Base-by-base conservation (phyloP, 2,797 vertebrate genomes). In the Scyliorhinus canicula region DNA sequence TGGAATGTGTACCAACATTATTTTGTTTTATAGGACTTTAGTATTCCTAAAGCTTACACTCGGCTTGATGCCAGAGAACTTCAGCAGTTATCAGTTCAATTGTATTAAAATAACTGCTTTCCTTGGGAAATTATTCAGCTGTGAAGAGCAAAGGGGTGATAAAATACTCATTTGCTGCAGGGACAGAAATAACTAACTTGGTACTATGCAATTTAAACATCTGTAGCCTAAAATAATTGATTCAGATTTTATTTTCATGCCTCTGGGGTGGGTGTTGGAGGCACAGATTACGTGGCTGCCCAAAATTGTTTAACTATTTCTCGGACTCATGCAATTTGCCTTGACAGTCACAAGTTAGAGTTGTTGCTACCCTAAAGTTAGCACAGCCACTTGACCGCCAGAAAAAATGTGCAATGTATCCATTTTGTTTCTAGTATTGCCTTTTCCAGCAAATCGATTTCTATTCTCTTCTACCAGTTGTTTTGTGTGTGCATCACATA, bases 131-230 rank as follows among this genome's bases (percentile, higher is more conserved):
- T 94, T 52, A 94, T 50, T 69, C 93, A 94, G 67, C 47, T 50
- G 67, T 71, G 93, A 94, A 74, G 47, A 74, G 44, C n/a, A 69
- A 47, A 71, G 31, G 28, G 28, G 67, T 50, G 67, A 52, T 19
- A 35, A 52, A 74, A 71, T 50, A 71, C 67, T 52, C 1, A 52
- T 74, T 93, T 52, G 44, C 93, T 94, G 67, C 65, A 55, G 24
- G 44, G 67, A 94, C 21, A 16, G 44, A 74, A 94, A 74, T 69
- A n/a, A 74, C 93, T 71, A 74, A 94, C 93, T 55, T 74, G 28
- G 65, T 74, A 50, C 93, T 3, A 31, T 94, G 93, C 93, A 52
- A 52, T 52, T 69, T 94, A 71, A 94, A 60, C 47, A 69, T 50
- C 47, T 71, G 44, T 71, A 94, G 67, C 47, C 47, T 40, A 94